Evolutionary conservation across 2,797 vertebrate species (phyloP).

Genomic region (Morus bassanus): DNA sequence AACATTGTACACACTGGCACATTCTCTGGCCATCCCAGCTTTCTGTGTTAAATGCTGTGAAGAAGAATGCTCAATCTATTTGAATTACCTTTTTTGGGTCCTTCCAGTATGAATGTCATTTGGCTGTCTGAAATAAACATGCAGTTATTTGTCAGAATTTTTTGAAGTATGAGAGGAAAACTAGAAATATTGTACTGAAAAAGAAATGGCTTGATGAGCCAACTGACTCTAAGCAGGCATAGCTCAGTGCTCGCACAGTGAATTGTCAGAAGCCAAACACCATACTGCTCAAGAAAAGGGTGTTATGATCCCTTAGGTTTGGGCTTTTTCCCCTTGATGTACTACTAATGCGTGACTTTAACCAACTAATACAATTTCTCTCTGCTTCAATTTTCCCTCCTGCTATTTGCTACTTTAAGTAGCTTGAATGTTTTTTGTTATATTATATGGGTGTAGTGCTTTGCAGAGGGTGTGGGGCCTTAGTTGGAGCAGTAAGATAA

Average conservation of each 20-base stretch:
- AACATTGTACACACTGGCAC: background rate
- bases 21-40: background rate
- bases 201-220: background rate
- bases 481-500: background rate
- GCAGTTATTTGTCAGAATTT: background rate
- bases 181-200: background rate
- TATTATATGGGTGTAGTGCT: background rate
- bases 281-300: background rate
- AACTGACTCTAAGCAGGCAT: background rate
- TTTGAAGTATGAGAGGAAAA: background rate
- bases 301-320: background rate
- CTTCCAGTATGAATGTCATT: background rate
- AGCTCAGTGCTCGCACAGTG: background rate
- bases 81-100: background rate
- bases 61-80: background rate
- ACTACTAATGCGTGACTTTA: background rate
- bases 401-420: background rate
- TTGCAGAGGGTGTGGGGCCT: background rate
- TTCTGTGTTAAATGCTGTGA: background rate
- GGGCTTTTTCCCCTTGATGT: fast-evolving
- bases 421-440: background rate
- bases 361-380: background rate
- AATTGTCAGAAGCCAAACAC: background rate
- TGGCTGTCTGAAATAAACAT: background rate
- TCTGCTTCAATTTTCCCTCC: background rate